Evolutionary conservation across 1,140 invertebrate species (phyloP).

Genomic region (Lordiphosa mommai): DNA sequence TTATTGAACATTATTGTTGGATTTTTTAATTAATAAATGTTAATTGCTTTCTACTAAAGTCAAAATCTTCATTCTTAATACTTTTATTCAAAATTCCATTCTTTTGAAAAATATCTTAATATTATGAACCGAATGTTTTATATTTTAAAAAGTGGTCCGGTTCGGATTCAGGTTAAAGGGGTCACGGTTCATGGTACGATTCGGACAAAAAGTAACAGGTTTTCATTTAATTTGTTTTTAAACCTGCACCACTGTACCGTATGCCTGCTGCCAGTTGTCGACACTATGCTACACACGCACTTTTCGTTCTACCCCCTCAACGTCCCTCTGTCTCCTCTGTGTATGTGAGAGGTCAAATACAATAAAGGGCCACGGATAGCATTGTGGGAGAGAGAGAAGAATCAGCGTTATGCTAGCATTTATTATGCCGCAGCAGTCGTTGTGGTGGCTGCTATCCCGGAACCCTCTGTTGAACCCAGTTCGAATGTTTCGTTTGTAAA

Average conservation of each 20-base stretch:
- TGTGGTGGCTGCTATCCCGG: slow-evolving; percentile 28
- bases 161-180: too few species aligned
- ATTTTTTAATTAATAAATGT: too few species aligned
- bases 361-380: slow-evolving; percentile 43
- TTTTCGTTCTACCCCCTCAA: slow-evolving; percentile 1
- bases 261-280: slow-evolving; percentile 41
- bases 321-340: not conserved
- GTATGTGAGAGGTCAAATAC: slow-evolving; percentile 46
- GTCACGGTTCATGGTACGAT: too few species aligned
- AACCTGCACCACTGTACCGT: slow-evolving; percentile 13
- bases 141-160: too few species aligned
- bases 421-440: slow-evolving; percentile 67
- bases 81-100: too few species aligned
- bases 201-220: not conserved
- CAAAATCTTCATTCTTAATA: too few species aligned
- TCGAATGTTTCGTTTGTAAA: slow-evolving; percentile 75
- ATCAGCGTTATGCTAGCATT: slow-evolving; percentile 68
- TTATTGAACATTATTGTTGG: too few species aligned
- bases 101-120: too few species aligned
- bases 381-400: slow-evolving; percentile 15
- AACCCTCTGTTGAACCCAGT: slow-evolving; percentile 33
- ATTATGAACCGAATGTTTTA: too few species aligned
- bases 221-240: not conserved
- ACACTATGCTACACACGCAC: slow-evolving; percentile 65
- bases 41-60: too few species aligned